Percentiles rank a stretch among this genome's conserved stretches.
phyloP scores from a whole-genome alignment of 2,113 vertebrate genomes.

The Alectura lathami region DNA sequence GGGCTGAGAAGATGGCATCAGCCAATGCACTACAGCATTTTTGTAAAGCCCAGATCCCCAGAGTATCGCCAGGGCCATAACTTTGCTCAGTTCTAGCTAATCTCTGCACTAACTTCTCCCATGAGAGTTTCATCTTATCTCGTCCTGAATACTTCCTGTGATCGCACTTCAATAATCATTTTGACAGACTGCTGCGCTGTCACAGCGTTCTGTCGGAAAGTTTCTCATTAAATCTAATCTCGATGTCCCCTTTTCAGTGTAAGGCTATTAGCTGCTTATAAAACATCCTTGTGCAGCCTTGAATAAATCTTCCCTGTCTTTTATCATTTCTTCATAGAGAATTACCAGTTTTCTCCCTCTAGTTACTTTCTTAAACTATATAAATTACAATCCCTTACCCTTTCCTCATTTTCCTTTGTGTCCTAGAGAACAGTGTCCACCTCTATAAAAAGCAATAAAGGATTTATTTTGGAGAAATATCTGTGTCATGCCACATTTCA shows the following conservation, averaged over 20 bases:
- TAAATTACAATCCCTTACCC: neutral
- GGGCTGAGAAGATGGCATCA: neutral
- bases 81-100: neutral
- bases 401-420: neutral
- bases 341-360: neutral
- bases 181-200: neutral
- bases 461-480: neutral
- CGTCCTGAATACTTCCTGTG: neutral
- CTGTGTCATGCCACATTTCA: neutral
- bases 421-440: neutral
- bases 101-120: neutral
- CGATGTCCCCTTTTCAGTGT: neutral
- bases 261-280: slow-evolving; percentile 3
- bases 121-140: neutral
- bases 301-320: slow-evolving; percentile 18
- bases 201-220: slow-evolving; percentile 10
- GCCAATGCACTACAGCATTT: neutral
- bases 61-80: neutral
- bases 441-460: neutral
- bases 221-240: slow-evolving; percentile 34
- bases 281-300: slow-evolving; percentile 13
- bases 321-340: neutral
- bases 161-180: neutral
- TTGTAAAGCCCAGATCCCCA: neutral
- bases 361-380: neutral